Evolutionary conservation across 2,888 invertebrate species (phyloP).

Genomic region (Gisinianus flammeolus): DNA sequence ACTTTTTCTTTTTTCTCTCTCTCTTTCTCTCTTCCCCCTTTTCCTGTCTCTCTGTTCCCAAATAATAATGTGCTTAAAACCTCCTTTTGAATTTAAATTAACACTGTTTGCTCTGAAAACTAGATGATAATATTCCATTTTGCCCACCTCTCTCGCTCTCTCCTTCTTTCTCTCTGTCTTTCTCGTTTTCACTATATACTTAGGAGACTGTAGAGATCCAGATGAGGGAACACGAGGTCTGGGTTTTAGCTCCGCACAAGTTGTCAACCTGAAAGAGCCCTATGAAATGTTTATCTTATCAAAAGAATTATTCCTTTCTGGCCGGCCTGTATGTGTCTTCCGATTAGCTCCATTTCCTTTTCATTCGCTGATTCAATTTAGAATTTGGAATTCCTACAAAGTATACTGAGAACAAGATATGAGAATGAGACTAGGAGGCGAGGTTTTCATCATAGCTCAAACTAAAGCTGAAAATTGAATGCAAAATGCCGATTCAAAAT

Average conservation of each 20-base stretch:
- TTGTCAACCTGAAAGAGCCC: neutral
- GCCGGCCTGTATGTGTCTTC: neutral
- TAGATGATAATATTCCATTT: conserved; percentile 12
- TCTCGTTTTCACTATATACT: neutral
- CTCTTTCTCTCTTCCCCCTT: neutral
- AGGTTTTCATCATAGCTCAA: no score
- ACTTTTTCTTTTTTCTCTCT: no score
- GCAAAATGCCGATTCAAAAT: no score
- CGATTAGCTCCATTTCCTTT: neutral
- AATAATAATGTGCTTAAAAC: no score
- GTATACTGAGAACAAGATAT: no score
- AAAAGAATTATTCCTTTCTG: neutral
- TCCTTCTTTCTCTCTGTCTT: neutral
- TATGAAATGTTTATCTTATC: neutral
- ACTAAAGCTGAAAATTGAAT: no score
- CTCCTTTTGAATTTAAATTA: conserved; percentile 40
- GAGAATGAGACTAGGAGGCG: no score
- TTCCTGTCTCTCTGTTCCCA: neutral
- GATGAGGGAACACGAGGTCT: no score
- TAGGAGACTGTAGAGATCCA: no score
- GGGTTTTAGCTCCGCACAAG: no score
- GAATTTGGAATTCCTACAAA: no score
- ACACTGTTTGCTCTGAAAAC: conserved; percentile 28
- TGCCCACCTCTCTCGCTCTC: neutral
- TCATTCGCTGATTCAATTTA: neutral